Base-by-base conservation (phyloP, 2,888 invertebrate species). In the Esperia sulphurella region DNA sequence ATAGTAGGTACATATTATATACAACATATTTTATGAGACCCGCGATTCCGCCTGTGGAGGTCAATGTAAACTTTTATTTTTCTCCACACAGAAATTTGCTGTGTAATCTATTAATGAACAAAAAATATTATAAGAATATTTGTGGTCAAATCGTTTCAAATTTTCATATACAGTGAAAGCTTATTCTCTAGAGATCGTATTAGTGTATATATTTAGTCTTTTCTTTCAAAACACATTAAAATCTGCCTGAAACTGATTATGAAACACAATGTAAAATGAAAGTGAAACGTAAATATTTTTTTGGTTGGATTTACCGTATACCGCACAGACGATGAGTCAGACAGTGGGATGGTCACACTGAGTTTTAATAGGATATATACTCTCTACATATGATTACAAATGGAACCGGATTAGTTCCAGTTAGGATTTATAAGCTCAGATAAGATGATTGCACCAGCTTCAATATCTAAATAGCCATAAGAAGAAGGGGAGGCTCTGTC, bases 401-500 rank as follows among this genome's bases (percentile, higher is more conserved):
- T 21, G 21, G 21, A 21, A 21, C 3, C 21, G 5, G 21, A 21
- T 21, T 21, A 21, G 21, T 49, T 35, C 29, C 13, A 50, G 43
- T 29, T 31, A 37, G 14, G 21, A 46, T 50, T 50, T 46, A 46
- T 46, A 43, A 42, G 5, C 38, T 10, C 14, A 45, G 49, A 43
- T 45, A 43, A 40, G 46, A 50, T 50, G 50, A 50, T 50, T 46
- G 29, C 45, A 49, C 49, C 49, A 48, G 48, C n/a, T 31, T 4
- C 45, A 47, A 50, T 35, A 47, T 50, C 53, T 49, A 56, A 58
- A 57, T 53, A 51, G 51, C 52, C 55, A 54, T 41, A 42, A 51
- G 51, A 57, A 54, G 54, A 58, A 68, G 71, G 72, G 68, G 70
- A 72, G 71, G 71, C 68, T 52, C 58, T 55, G 55, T 60, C 43